These are phyloP conservation scores for Ashinkailepas kermadecensis DNA, from an alignment of 2,888 invertebrate genomes.

Conservation along the genomic window DNA sequence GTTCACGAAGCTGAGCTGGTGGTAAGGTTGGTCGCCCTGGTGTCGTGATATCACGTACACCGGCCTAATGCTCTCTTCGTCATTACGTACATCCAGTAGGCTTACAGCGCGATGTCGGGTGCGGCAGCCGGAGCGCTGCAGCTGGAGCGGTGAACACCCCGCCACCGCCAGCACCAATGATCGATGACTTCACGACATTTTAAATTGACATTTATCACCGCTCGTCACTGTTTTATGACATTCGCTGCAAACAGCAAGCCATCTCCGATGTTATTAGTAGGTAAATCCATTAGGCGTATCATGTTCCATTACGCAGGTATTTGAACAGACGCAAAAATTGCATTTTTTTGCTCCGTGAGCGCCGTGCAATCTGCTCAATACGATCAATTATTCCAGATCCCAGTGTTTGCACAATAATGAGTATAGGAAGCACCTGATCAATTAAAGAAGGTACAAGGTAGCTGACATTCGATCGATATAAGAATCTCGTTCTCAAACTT, in stretches of 20 bases:
- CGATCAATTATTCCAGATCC: neutral
- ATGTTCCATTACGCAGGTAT: neutral
- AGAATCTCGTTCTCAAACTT: neutral
- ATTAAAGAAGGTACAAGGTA: neutral
- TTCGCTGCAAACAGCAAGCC: neutral
- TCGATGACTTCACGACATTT: neutral
- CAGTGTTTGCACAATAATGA: neutral
- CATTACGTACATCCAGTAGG: too few species aligned
- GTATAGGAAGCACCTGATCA: neutral
- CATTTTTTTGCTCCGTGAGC: neutral
- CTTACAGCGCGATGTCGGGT: too few species aligned
- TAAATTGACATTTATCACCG: slow-evolving; percentile 5
- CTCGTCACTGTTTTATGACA: neutral
- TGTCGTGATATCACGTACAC: too few species aligned
- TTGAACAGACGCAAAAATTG: neutral
- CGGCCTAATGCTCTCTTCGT: too few species aligned
- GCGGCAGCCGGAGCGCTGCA: too few species aligned
- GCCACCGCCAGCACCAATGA: neutral
- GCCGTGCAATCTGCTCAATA: neutral
- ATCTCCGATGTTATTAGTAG: neutral
- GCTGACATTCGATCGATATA: neutral
- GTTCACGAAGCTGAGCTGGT: too few species aligned
- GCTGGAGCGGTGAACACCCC: too few species aligned
- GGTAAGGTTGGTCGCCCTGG: too few species aligned
- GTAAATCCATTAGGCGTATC: neutral